Evolutionary conservation across 2,113 vertebrate species (phyloP).

Genomic region (Albula goreensis): DNA sequence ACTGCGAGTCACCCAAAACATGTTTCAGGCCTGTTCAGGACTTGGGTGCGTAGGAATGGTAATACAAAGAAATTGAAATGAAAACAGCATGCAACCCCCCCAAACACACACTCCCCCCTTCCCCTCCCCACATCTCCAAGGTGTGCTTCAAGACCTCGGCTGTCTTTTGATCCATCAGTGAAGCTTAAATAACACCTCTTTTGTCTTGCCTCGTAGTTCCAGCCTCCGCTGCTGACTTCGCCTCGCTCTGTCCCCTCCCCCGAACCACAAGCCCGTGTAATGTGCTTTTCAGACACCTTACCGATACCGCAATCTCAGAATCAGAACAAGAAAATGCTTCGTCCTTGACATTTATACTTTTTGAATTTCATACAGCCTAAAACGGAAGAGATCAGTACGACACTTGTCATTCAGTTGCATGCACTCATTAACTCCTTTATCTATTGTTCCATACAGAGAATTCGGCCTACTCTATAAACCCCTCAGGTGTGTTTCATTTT

Average conservation of each 20-base stretch:
- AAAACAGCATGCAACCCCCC: conserved; percentile 30
- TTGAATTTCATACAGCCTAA: not conserved
- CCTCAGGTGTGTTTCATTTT: not conserved
- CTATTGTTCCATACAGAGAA: not conserved
- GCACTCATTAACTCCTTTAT: not conserved
- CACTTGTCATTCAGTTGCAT: not conserved
- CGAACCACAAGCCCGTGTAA: not conserved
- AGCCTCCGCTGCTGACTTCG: not conserved
- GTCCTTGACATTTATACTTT: not conserved
- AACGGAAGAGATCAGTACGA: not conserved
- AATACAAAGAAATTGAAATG: conserved; percentile 13
- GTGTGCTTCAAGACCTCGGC: conserved; percentile 34
- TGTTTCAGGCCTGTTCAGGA: too few relatives aligned
- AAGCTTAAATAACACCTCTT: conserved; percentile 32
- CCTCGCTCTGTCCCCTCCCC: not conserved
- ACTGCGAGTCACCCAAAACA: too few relatives aligned
- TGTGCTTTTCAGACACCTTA: conserved; percentile 2
- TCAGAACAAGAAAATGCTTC: not conserved
- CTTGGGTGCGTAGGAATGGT: not conserved
- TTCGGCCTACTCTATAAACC: not conserved
- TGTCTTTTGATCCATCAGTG: conserved; percentile 44
- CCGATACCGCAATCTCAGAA: not conserved
- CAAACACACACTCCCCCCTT: conserved; percentile 31
- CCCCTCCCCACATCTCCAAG: conserved; percentile 30
- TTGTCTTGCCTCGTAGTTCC: conserved; percentile 24